Evolutionary conservation across 2,888 invertebrate genomes (phyloP), one percentile per base, ranked within the genome.

Genomic region (Rhamnusium bicolor): DNA sequence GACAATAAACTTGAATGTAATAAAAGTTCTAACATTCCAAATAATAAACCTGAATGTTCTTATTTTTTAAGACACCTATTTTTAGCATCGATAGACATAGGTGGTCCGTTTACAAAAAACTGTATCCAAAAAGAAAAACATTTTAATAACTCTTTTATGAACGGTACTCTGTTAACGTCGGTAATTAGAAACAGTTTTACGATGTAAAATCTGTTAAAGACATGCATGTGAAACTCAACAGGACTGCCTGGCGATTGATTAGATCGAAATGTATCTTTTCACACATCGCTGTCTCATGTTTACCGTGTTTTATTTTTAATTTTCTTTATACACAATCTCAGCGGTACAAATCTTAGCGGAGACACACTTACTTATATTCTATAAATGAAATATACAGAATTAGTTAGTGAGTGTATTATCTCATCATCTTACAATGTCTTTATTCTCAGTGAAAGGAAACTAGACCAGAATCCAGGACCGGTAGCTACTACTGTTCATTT

Each of bases 161-260:
- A 47, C 29, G 61, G 40, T 40, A 47, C 40, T 61, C 40, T 60
- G 18, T 46, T 40, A 61, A 21, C 61, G 14, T 46, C 61, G n/a
- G 61, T 46, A 61, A 61, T 61, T 61, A 61, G 46, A 61, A 46
- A 19, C 40, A 61, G n/a, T 46, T 61, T 61, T 61, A 61, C 61
- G 61, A 21, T 21, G 32, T 46, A 24, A 61, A 61, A 61, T 61
- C 47, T 61, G 61, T 61, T 61, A n/a, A 61, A 61, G 61, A 61
- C 19, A 61, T 46, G 61, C 46, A 61, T 40, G 40, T 61, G 61
- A 61, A 61, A 61, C 46, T 61, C 21, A n/a, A 46, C 61, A 61
- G 61, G 12, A n/a, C 46, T 12, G 27, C 61, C 8, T 46, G 61
- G 47, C 46, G 61, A 61, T 46, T 61, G 61, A 61, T 46, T 21